Evolutionary conservation across 2,797 vertebrate species (phyloP).

Genomic region (Oryzias sinensis): DNA sequence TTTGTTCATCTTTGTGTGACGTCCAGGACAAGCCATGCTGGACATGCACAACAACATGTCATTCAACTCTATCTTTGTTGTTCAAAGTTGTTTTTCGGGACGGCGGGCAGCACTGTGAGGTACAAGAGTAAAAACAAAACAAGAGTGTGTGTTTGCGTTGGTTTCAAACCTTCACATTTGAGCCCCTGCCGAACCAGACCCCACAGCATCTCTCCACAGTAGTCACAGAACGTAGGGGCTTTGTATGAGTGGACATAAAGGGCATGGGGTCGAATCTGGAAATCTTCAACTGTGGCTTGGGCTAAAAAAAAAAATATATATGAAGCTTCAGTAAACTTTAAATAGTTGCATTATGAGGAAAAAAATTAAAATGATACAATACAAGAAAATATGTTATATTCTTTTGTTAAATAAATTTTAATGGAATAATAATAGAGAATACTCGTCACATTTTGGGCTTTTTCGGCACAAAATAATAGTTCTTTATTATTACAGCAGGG

Average conservation of each 20-base stretch:
- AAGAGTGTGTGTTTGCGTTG: slow-evolving; percentile 1
- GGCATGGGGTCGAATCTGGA: slow-evolving; percentile 97
- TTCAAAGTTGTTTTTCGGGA: neutral
- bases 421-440: no score
- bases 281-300: slow-evolving; percentile 96
- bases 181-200: slow-evolving; percentile 95
- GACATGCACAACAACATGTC: neutral
- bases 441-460: no score
- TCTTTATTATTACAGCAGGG: slow-evolving; percentile 55
- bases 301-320: slow-evolving; percentile 73
- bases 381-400: slow-evolving; percentile 35
- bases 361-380: slow-evolving; percentile 47
- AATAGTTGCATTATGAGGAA: no score
- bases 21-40: neutral
- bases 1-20: slow-evolving; percentile 9
- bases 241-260: slow-evolving; percentile 98
- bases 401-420: neutral
- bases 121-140: neutral
- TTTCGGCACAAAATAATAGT: no score
- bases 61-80: neutral
- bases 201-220: slow-evolving; percentile 99
- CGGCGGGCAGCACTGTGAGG: no score
- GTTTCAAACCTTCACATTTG: slow-evolving; percentile 92
- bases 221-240: slow-evolving; percentile 97
- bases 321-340: neutral